Evolutionary conservation across 2,888 invertebrate species (phyloP).

Genomic region (Ditula angustiorana): DNA sequence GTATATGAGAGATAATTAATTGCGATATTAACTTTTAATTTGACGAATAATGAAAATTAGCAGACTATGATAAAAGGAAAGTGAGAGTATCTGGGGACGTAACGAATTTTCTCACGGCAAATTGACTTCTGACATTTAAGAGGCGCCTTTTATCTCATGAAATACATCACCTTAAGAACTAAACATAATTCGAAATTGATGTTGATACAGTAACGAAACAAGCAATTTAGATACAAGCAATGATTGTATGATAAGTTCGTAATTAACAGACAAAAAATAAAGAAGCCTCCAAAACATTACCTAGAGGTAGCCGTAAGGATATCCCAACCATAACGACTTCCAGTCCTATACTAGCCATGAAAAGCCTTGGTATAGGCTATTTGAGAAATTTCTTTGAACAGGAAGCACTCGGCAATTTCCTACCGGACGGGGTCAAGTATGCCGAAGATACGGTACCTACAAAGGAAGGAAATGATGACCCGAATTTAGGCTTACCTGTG

Average conservation of each 20-base stretch:
- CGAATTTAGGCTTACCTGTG: slow-evolving; percentile 47
- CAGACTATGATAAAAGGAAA: slow-evolving; percentile 39
- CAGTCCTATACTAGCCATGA: slow-evolving; percentile 44
- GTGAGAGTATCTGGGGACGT: slow-evolving; percentile 39
- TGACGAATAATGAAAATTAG: slow-evolving; percentile 36
- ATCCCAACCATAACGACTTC: slow-evolving; percentile 27
- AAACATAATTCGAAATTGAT: neutral
- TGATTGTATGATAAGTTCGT: neutral
- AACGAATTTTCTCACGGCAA: neutral
- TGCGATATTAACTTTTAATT: slow-evolving; percentile 11
- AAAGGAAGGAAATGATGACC: slow-evolving; percentile 63
- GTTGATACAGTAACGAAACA: neutral
- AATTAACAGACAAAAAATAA: slow-evolving; percentile 16
- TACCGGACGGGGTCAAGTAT: slow-evolving; percentile 62
- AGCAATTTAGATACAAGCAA: neutral
- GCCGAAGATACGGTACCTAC: slow-evolving; percentile 43
- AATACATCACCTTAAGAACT: neutral
- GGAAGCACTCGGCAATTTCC: slow-evolving; percentile 67
- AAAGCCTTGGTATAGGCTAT: slow-evolving; percentile 45
- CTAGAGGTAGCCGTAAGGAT: slow-evolving; percentile 11
- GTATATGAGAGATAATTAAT: slow-evolving; percentile 10
- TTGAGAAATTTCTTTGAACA: slow-evolving; percentile 41
- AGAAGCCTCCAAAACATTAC: slow-evolving; percentile 9
- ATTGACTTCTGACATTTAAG: neutral
- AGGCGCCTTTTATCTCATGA: neutral